Conservation (phyloP, 64 coral and sea anemone species). For the Montipora foliosa region DNA sequence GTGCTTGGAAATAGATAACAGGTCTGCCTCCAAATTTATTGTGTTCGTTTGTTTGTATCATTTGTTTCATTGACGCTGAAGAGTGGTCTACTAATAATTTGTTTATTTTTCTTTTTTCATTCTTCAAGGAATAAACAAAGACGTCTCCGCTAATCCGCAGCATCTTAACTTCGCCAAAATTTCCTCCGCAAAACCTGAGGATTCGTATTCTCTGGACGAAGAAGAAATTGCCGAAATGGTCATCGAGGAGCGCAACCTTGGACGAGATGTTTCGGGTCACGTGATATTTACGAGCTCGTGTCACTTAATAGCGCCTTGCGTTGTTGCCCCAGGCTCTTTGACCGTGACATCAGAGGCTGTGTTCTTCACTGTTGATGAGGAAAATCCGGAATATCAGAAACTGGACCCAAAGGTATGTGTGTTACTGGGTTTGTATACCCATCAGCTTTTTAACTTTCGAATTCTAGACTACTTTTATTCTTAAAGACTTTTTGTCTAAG, state of each 20-base stretch:
- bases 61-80: not conserved
- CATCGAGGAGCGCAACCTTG: constrained; percentile 77
- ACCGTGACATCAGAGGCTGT: constrained; percentile 89
- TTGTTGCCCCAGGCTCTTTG: constrained; percentile 90
- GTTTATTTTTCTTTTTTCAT: not conserved
- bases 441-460: no score
- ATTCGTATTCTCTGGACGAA: constrained; percentile 87
- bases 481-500: no score
- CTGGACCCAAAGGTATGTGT: constrained; percentile 91
- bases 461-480: no score
- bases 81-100: not conserved
- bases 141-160: constrained; percentile 52
- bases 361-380: constrained; percentile 95
- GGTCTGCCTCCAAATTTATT: no score
- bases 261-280: constrained; percentile 83
- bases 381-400: constrained; percentile 91
- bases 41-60: no score
- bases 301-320: constrained; percentile 93
- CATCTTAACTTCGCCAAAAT: constrained; percentile 90
- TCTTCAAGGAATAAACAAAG: constrained; percentile 27
- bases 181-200: constrained; percentile 77
- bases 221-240: constrained; percentile 84
- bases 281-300: constrained; percentile 85
- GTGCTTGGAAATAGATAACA: no score
- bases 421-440: not conserved